phyloP scores from a whole-genome alignment of 2,888 invertebrate species.

The Dynastes hyllus region DNA sequence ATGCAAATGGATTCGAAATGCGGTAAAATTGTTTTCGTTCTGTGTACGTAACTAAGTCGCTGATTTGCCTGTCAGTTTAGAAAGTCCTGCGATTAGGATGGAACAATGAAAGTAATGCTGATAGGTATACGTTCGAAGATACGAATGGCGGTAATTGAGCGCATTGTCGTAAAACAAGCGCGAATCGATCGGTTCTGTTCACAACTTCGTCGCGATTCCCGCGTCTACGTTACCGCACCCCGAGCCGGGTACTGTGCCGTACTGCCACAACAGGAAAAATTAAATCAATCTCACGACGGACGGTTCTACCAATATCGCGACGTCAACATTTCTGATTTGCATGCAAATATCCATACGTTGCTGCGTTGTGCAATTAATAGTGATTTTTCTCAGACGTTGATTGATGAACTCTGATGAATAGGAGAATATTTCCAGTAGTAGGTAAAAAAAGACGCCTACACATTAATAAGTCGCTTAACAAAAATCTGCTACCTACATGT shows the following conservation, averaged over 20 bases:
- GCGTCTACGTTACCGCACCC: conserved; percentile 36
- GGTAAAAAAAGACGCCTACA: background rate
- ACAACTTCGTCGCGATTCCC: conserved; percentile 32
- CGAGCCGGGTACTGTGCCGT: conserved; percentile 25
- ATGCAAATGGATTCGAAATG: conserved; percentile 15
- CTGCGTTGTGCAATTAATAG: background rate
- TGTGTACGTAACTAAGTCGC: background rate
- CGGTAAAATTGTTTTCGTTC: conserved; percentile 12
- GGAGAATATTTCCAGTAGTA: background rate
- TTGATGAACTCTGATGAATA: background rate
- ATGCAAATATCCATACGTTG: background rate
- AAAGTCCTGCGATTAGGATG: background rate
- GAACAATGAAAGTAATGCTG: conserved; percentile 14
- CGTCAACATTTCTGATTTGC: conserved; percentile 18
- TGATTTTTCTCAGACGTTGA: conserved; percentile 6
- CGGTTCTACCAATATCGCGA: conserved; percentile 3
- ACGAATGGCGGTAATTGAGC: conserved; percentile 29
- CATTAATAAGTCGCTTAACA: background rate
- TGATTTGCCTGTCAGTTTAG: background rate
- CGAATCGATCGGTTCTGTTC: conserved; percentile 40
- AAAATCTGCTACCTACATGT: background rate
- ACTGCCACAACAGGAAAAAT: conserved; percentile 40
- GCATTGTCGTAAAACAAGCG: conserved; percentile 25
- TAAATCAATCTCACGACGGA: conserved; percentile 9
- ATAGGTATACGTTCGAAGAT: conserved; percentile 3